phyloP scores from a whole-genome alignment of 2,888 invertebrate genomes.

The Tuberolachnus salignus region DNA sequence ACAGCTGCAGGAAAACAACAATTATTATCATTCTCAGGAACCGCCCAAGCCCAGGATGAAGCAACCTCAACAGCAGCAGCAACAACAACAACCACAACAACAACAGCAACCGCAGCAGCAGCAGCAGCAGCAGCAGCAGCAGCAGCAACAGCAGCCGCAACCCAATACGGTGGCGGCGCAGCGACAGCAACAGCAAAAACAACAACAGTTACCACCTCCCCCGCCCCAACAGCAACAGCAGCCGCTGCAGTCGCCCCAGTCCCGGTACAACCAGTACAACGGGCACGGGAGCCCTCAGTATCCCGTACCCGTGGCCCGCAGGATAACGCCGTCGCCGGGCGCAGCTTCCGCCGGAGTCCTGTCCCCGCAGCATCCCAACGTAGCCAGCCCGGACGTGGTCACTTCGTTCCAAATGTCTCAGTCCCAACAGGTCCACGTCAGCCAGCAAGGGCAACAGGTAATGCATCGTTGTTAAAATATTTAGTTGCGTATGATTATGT shows the following conservation, averaged over 20 bases:
- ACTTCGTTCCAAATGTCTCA: constrained; percentile 49
- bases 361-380: constrained; percentile 49
- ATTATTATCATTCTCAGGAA: constrained; percentile 47
- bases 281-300: constrained; percentile 52
- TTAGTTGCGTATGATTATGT: not conserved
- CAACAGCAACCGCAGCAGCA: constrained; percentile 9
- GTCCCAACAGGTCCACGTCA: constrained; percentile 47
- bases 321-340: constrained; percentile 54
- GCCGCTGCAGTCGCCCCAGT: constrained; percentile 39
- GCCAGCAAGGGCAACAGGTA: constrained; percentile 53
- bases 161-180: not conserved
- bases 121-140: constrained; percentile 30
- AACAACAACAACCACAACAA: not conserved
- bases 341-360: constrained; percentile 48
- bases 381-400: constrained; percentile 45
- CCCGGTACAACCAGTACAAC: constrained; percentile 54
- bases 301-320: constrained; percentile 43
- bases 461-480: not conserved
- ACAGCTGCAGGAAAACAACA: constrained; percentile 42
- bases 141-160: constrained; percentile 37
- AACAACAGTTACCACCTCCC: constrained; percentile 11
- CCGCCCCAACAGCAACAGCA: constrained; percentile 36
- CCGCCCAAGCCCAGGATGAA: constrained; percentile 47
- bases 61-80: constrained; percentile 27
- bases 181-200: constrained; percentile 32